These are phyloP conservation scores for Tarsius wallacei DNA, from an alignment of 2,797 vertebrate species.

Conservation along the genomic window DNA sequence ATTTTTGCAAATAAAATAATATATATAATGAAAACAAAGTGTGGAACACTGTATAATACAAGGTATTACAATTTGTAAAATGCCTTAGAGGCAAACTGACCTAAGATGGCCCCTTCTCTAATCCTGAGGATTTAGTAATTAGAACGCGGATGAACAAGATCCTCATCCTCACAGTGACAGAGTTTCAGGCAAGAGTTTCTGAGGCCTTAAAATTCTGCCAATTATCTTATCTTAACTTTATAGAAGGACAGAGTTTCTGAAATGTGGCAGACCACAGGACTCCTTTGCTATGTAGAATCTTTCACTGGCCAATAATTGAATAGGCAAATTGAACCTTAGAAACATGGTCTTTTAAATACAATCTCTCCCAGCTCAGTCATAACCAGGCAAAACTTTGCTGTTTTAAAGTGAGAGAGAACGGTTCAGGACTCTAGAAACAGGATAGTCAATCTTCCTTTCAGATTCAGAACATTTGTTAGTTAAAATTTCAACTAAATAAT, in stretches of 20 bases:
- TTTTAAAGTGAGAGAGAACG: conserved; percentile 37
- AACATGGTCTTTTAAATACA: background rate
- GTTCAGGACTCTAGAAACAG: background rate
- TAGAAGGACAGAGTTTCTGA: background rate
- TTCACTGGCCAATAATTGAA: background rate
- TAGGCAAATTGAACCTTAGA: background rate
- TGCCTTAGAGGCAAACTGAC: background rate
- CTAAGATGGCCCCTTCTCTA: background rate
- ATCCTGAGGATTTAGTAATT: background rate
- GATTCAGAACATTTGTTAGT: background rate
- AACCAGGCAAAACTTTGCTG: background rate
- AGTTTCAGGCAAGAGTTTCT: background rate
- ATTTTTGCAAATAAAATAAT: conserved; percentile 51
- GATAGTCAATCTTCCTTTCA: background rate
- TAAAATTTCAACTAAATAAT: conserved; percentile 36
- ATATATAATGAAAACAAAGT: background rate
- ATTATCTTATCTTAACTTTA: background rate
- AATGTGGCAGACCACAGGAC: background rate
- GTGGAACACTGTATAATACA: background rate
- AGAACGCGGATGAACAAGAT: background rate
- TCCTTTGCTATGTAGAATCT: background rate
- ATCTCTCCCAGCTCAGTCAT: background rate
- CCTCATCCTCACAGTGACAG: background rate
- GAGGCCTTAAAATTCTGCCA: background rate
- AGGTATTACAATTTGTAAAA: conserved; percentile 34